Base-by-base conservation (phyloP, 64 coral and sea anemone genomes). In the Cladopsammia gracilis region DNA sequence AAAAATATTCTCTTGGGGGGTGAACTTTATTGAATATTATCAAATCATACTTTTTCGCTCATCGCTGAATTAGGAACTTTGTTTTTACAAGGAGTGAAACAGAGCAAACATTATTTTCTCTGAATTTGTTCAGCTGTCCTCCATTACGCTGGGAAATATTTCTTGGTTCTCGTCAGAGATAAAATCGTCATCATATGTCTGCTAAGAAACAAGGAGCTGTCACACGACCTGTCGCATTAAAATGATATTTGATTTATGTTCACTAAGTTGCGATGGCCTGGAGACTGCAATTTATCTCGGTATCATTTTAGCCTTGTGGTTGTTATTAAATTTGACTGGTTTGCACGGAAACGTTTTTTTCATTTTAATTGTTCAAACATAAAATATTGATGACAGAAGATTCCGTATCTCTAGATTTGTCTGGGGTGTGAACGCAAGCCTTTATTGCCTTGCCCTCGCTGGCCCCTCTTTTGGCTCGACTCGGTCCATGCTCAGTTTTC, bases 231-330 rank as follows among this genome's bases (percentile, higher is more conserved):
- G 44, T 84, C 61, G 14, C 8, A 7, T 46, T 51, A 6, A 67
- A 68, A 84, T n/a, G 51, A 65, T 4, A 84, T 49, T 84, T 84
- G 44, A 84, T 84, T 84, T 66, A 68, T 67, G 53, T 56, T 56
- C 7, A 12, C 53, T 10, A 56, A 56, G 7, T 70, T 70, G 67
- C 25, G 3, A 25, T 24, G 67, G 67, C 67, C n/a, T 10, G 10
- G 70, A 46, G 46, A 25, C 18, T 49, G 44, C 15, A 49, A 75
- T 46, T 18, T 73, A 7, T 43, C 26, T 56, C 7, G 7, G 12
- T 10, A 56, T 56, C 34, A 34, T 34, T 34, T 34, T 34, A 34
- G 34, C 34, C 34, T 34, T 34, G 34, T 34, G 34, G 34, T 34
- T 34, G 0, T 34, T 34, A 34, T 34, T 34, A 34, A 34, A 34